Percentiles rank a stretch among this genome's conserved stretches.
Evolutionary conservation across 53 echinoderm and acorn worm genomes (phyloP).

Genomic region (Paelopatides confundens): DNA sequence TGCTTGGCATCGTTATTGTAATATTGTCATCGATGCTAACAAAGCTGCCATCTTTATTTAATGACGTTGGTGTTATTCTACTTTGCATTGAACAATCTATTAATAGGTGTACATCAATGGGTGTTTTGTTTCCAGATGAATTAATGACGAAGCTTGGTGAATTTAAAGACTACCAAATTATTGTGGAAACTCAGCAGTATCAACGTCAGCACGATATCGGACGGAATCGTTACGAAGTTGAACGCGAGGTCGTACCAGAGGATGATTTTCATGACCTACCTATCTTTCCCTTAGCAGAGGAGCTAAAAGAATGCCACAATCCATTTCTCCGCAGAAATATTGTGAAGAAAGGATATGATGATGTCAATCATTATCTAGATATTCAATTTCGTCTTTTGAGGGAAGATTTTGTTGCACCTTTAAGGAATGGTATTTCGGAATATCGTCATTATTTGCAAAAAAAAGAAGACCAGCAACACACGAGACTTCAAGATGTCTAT

Average conservation of each 20-base stretch:
- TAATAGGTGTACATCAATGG: slow-evolving; percentile 30
- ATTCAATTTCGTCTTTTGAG: slow-evolving; percentile 93
- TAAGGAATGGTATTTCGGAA: slow-evolving; percentile 82
- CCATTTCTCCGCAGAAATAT: slow-evolving; percentile 75
- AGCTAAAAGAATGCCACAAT: slow-evolving; percentile 60
- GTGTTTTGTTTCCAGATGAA: slow-evolving; percentile 50
- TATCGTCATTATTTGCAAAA: slow-evolving; percentile 55
- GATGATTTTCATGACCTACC: slow-evolving; percentile 83
- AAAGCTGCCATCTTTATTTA: slow-evolving; percentile 55
- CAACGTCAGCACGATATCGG: background rate
- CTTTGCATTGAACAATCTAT: slow-evolving; percentile 62
- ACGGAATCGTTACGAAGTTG: background rate
- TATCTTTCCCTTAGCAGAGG: slow-evolving; percentile 73
- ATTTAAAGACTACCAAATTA: slow-evolving; percentile 48
- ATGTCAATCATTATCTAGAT: slow-evolving; percentile 88
- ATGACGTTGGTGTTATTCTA: slow-evolving; percentile 66
- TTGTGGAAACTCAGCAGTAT: slow-evolving; percentile 43
- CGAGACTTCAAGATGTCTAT: slow-evolving; percentile 79
- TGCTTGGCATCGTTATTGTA: slow-evolving; percentile 56
- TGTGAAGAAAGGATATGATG: slow-evolving; percentile 68
- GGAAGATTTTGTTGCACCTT: slow-evolving; percentile 87
- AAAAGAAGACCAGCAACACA: slow-evolving; percentile 37
- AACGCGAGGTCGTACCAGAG: slow-evolving; percentile 66
- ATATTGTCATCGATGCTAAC: slow-evolving; percentile 71
- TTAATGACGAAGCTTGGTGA: slow-evolving; percentile 33